Evolutionary conservation across 2,113 vertebrate genomes (phyloP), one percentile per base, ranked within the genome.

Genomic region (Austrofundulus limnaeus): DNA sequence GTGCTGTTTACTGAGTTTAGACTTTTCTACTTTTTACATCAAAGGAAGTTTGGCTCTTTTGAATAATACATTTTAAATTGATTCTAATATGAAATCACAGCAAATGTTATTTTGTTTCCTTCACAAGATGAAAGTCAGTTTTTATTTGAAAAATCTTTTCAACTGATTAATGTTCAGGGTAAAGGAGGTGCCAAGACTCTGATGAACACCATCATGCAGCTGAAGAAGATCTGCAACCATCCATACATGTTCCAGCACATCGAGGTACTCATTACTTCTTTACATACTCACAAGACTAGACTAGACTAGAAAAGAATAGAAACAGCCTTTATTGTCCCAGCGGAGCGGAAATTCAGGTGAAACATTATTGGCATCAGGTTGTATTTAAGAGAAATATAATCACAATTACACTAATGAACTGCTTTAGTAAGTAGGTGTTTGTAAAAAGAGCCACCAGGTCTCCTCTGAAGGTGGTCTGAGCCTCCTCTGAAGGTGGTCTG

Each of bases 121-220:
- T 11, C n/a, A 46, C 9, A 11, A 19, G 43, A 46, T 20, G 10
- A 46, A 46, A 45, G 13, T 42, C 15, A 11, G 21, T 64, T 74
- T 19, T 41, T 2, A 28, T 61, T 16, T 31, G 15, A 6, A 21
- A 14, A 19, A 41, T 25, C 0, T 28, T 56, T 46, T 46, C 19
- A n/a, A 20, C 19, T 20, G 19, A 1, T 20, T 79, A 61, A 3
- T 61, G 50, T 16, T 3, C 64, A 99, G 97, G 97, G 97, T 34
- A 99, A 99, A 94, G 97, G 97, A 24, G 97, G 96, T 0, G 95
- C 96, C 2, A 99, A 99, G 91, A 98, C 97, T 4, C 88, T 99
- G 0, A 99, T 99, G 97, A 99, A 99, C 85, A 99, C 97, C 45
- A 99, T 99, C 83, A 98, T 99, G 96, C 97, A 99, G 78, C 80